These are phyloP conservation scores for Prostheceraeus crozeri DNA, from an alignment of 2,888 invertebrate genomes.

Conservation along the genomic window DNA sequence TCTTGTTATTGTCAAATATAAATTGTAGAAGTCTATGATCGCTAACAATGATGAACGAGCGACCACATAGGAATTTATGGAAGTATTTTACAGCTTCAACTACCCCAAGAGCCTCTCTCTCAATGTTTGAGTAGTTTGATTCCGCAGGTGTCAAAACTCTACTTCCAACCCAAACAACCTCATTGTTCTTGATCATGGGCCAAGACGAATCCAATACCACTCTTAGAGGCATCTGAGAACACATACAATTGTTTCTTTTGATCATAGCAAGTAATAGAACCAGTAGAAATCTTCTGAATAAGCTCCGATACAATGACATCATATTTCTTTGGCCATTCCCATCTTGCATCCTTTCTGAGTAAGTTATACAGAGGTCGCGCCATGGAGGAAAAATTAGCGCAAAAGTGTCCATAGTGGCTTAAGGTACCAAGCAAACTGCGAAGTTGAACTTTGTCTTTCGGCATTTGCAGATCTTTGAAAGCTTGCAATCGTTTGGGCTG, in stretches of 20 bases:
- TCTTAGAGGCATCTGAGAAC: neutral
- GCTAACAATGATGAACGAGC: constrained; percentile 51
- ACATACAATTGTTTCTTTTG: neutral
- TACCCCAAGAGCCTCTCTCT: constrained; percentile 49
- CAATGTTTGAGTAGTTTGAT: constrained; percentile 47
- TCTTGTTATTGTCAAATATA: constrained; percentile 46
- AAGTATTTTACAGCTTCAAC: constrained; percentile 52
- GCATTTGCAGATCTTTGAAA: too few species aligned
- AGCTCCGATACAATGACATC: neutral
- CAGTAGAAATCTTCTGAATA: neutral
- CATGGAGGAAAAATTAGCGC: neutral
- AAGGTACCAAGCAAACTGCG: constrained; percentile 1
- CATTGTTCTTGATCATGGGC: too few species aligned
- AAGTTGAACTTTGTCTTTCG: constrained; percentile 13
- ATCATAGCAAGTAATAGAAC: neutral
- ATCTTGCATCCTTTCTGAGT: neutral
- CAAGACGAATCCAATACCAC: neutral
- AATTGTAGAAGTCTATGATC: constrained; percentile 52
- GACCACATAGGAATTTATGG: constrained; percentile 49
- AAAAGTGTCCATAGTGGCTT: neutral
- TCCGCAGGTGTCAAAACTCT: constrained; percentile 45
- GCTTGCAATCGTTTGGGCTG: constrained; percentile 23
- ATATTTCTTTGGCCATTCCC: neutral
- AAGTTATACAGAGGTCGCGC: constrained; percentile 12
- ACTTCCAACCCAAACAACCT: constrained; percentile 28